Base-by-base conservation (phyloP, 2,113 vertebrate genomes). In the Ondatra zibethicus region DNA sequence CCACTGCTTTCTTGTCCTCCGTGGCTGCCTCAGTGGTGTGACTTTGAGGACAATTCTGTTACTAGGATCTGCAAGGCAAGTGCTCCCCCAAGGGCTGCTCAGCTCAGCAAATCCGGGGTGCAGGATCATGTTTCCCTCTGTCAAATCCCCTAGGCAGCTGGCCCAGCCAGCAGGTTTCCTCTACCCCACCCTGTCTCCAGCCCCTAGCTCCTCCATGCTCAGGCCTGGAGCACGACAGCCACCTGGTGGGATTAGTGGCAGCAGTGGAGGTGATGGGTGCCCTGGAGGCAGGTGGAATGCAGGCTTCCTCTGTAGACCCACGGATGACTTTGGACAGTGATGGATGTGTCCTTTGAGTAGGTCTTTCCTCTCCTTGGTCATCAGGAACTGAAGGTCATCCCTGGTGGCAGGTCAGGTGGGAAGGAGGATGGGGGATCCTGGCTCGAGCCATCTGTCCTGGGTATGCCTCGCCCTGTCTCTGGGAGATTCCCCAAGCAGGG, bases 401-500 rank as follows among this genome's bases (percentile, higher is more conserved):
- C n/a, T n/a, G 36, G 21, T 21, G 52, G 36, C 14, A 31, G 77
- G 47, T 65, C 2, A 21, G 45, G 82, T 42, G 63, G 68, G 76
- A 78, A 23, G 68, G 14, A 95, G n/a, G 47, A 21, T 29, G 17
- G 68, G 72, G 73, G 86, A 76, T 36, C 31, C 39, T 78, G 93
- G 70, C 65, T 36, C 70, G 6, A 61, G 70, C 39, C 5, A 80
- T 77, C 88, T 70, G 76, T 92, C 66, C 61, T 9, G 55, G 86
- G 92, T 0, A 0, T 1, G 2, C 63, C 76, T 78, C 77, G 87
- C 68, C 76, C 93, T 39, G 12, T 58, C 88, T 81, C 95, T 92
- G 95, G 93, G 93, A 92, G 72, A 68, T 96, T 55, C 86, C 55
- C 39, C 68, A 73, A 92, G 91, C 72, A 61, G 68, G 55, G 36